Percentiles rank a stretch among this genome's conserved stretches.
phyloP scores from a whole-genome alignment of 2,888 invertebrate genomes.

The Boloria selene region DNA sequence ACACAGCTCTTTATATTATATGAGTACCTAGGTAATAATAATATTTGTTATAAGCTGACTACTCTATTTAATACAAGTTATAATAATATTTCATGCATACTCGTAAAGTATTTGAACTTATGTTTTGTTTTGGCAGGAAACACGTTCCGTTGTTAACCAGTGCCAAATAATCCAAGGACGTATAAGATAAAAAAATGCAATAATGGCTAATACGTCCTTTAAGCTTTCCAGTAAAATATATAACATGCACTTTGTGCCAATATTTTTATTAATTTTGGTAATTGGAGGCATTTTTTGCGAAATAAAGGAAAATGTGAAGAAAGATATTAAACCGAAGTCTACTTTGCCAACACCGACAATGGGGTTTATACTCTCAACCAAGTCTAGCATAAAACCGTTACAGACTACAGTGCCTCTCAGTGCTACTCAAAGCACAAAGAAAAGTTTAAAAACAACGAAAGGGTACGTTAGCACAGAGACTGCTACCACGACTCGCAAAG shows the following conservation, averaged over 20 bases:
- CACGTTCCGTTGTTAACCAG: conserved; percentile 43
- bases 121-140: conserved; percentile 45
- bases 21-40: not conserved
- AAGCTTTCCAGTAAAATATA: conserved; percentile 23
- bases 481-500: conserved; percentile 58
- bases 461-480: conserved; percentile 58
- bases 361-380: conserved; percentile 52
- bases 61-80: not conserved
- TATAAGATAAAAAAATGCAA: conserved; percentile 33
- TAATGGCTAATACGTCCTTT: conserved; percentile 32
- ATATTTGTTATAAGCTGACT: not conserved
- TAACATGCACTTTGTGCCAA: conserved; percentile 47
- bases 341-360: conserved; percentile 55
- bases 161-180: conserved; percentile 46
- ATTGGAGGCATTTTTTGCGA: conserved; percentile 56
- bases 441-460: conserved; percentile 68
- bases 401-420: conserved; percentile 57
- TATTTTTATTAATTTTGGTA: conserved; percentile 63
- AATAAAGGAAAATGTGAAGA: conserved; percentile 49
- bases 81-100: not conserved
- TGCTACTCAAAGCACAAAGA: conserved; percentile 65
- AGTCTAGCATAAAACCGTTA: conserved; percentile 57
- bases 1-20: not conserved
- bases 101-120: conserved; percentile 14
- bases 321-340: conserved; percentile 57